Evolutionary conservation across 2,113 vertebrate genomes (phyloP).

Genomic region (Perca flavescens): DNA sequence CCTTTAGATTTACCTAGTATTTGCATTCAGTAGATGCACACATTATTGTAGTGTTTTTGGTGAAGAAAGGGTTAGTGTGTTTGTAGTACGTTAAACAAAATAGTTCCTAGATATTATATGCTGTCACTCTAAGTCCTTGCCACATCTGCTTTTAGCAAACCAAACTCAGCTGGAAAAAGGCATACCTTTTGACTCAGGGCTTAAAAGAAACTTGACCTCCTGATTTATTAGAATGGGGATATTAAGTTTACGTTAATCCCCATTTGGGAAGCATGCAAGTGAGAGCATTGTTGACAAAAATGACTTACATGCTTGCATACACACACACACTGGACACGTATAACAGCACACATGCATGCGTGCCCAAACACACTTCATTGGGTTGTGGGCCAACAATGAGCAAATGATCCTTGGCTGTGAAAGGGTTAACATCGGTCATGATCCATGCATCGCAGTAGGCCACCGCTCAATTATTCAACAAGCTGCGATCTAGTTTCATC

Average conservation of each 20-base stretch:
- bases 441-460: slow-evolving; percentile 67
- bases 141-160: neutral
- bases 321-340: slow-evolving; percentile 5
- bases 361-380: slow-evolving; percentile 25
- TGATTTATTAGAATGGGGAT: slow-evolving; percentile 35
- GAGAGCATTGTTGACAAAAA: slow-evolving; percentile 37
- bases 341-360: neutral
- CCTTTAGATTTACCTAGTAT: neutral
- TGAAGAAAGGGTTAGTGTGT: neutral
- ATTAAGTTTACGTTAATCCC: slow-evolving; percentile 51
- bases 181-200: slow-evolving; percentile 6
- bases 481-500: slow-evolving; percentile 77
- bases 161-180: slow-evolving; percentile 15
- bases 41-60: neutral
- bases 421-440: slow-evolving; percentile 77
- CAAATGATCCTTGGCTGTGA: slow-evolving; percentile 65
- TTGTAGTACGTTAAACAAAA: neutral
- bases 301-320: neutral
- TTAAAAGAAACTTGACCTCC: slow-evolving; percentile 48
- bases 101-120: neutral
- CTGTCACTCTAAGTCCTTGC: neutral
- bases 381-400: slow-evolving; percentile 17
- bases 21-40: neutral
- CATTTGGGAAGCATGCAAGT: slow-evolving; percentile 11
- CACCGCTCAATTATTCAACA: slow-evolving; percentile 78